phyloP scores from a whole-genome alignment of 2,888 invertebrate species.

The Stenolophus ochropezus region DNA sequence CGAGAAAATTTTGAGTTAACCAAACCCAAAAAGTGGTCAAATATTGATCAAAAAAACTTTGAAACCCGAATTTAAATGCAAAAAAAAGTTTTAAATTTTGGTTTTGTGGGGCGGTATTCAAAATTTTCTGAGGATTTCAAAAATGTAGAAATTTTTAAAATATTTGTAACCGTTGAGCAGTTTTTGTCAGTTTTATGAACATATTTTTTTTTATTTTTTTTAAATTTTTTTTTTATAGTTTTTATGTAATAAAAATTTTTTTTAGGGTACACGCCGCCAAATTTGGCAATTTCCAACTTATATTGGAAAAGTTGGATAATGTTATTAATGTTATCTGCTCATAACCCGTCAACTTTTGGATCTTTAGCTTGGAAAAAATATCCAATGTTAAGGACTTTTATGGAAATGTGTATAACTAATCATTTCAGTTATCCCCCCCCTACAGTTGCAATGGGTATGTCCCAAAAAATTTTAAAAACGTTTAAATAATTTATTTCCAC shows the following conservation, averaged over 20 bases:
- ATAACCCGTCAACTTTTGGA: conserved; percentile 93
- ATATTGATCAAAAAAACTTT: too few relatives aligned
- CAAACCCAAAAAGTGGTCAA: too few relatives aligned
- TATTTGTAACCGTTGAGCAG: too few relatives aligned
- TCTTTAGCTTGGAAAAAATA: conserved; percentile 91
- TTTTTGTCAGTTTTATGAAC: too few relatives aligned
- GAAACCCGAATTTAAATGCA: too few relatives aligned
- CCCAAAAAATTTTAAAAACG: too few relatives aligned
- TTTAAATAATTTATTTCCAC: too few relatives aligned
- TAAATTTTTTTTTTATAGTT: conserved; percentile 1
- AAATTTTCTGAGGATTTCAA: too few relatives aligned
- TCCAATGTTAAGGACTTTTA: conserved; percentile 91
- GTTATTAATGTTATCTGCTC: conserved; percentile 90
- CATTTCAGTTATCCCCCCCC: conserved; percentile 84
- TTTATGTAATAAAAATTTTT: neutral
- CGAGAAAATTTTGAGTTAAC: too few relatives aligned
- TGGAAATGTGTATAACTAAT: conserved; percentile 98
- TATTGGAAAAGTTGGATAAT: conserved; percentile 98
- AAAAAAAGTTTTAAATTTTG: too few relatives aligned
- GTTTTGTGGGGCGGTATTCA: too few relatives aligned
- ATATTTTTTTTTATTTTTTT: neutral
- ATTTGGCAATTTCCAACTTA: conserved; percentile 90
- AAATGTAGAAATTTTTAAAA: too few relatives aligned
- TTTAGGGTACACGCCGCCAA: conserved; percentile 83
- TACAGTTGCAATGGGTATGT: conserved; percentile 75